Conservation (phyloP, 2,888 invertebrate genomes). For the Margaritifera margaritifera region DNA sequence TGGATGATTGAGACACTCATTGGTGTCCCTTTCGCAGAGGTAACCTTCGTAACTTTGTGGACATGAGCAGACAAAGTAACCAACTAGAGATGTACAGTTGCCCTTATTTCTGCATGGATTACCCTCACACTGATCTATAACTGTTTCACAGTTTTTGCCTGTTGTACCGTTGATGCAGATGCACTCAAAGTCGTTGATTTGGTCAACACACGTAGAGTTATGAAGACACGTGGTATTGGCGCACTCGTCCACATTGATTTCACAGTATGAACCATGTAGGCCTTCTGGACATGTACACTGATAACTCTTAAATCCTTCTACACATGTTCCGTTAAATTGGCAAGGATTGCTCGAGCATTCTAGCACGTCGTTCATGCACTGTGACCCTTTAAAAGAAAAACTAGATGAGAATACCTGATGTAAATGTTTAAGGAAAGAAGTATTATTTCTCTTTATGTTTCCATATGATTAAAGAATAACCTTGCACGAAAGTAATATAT, state of each 20-base stretch:
- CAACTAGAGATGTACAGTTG: conserved; percentile 9
- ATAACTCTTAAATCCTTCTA: conserved; percentile 16
- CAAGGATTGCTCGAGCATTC: conserved; percentile 25
- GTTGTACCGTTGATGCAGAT: conserved; percentile 13
- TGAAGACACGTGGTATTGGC: conserved; percentile 14
- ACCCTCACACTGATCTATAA: conserved; percentile 10
- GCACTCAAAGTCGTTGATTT: conserved; percentile 16
- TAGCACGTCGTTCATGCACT: neutral
- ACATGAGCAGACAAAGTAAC: conserved; percentile 12
- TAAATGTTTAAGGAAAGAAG: too few relatives aligned
- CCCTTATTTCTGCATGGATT: conserved; percentile 11
- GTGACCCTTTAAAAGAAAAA: neutral
- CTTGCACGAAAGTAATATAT: too few relatives aligned
- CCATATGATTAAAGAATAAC: too few relatives aligned
- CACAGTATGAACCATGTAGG: conserved; percentile 17
- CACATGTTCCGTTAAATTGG: conserved; percentile 22
- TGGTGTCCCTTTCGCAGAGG: conserved; percentile 13
- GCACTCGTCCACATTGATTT: conserved; percentile 23
- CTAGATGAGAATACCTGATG: too few relatives aligned
- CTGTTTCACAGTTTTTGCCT: conserved; percentile 13
- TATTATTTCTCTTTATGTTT: too few relatives aligned
- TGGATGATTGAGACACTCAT: conserved; percentile 14
- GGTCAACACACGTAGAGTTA: conserved; percentile 16
- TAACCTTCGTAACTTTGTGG: conserved; percentile 7
- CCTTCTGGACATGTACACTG: conserved; percentile 25